These are phyloP conservation scores for Nomada fabriciana DNA, from an alignment of 2,888 invertebrate species.

Conservation along the genomic window DNA sequence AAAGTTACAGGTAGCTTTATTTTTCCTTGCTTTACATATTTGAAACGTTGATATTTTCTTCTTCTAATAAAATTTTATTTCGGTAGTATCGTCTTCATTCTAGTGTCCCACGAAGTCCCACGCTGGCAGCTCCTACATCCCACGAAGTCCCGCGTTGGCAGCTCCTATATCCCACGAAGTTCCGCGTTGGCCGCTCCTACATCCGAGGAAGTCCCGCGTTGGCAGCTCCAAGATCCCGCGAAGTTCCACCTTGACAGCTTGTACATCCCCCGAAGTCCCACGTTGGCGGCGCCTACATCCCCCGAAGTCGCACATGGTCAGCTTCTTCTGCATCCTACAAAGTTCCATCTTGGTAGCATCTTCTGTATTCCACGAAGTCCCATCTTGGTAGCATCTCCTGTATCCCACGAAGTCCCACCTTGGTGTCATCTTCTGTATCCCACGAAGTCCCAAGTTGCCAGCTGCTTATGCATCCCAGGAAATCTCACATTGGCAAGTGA, in stretches of 20 bases:
- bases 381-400: background rate
- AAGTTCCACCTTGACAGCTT: no score
- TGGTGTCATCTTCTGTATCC: background rate
- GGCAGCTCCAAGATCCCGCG: background rate
- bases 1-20: background rate
- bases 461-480: background rate
- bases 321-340: background rate
- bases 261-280: background rate
- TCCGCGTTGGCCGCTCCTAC: background rate
- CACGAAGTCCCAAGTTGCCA: constrained; percentile 11
- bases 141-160: background rate
- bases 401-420: constrained; percentile 17
- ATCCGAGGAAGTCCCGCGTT: background rate
- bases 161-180: background rate
- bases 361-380: background rate
- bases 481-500: background rate
- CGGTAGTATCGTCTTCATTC: background rate
- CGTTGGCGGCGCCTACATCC: background rate
- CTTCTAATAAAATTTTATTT: background rate
- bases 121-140: background rate
- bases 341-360: background rate
- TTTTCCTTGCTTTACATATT: background rate
- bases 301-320: constrained; percentile 26
- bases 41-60: background rate
- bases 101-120: background rate